Evolutionary conservation across 2,113 vertebrate species (phyloP), one percentile per base, ranked within the genome.

Genomic region (Erythrocercus mccallii): DNA sequence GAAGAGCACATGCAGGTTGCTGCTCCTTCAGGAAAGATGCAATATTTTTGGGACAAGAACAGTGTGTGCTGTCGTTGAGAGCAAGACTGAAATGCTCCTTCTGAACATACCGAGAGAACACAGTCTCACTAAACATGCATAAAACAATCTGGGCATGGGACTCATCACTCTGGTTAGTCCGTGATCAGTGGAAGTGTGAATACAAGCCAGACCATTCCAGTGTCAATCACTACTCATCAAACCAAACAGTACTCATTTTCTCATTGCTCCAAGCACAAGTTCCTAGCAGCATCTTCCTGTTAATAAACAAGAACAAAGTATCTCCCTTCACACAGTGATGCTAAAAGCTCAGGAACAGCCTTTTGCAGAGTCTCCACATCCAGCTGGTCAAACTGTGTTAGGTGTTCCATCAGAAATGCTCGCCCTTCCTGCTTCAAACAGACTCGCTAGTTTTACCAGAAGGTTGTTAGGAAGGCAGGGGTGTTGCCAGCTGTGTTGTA

Each of bases 341-440:
- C n/a, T 6, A 51, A 60, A 22, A 51, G 44, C 37, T 19, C 9
- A 23, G 66, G n/a, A 73, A 19, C 9, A 35, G 42, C 38, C 33
- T 68, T 62, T 62, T 28, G 23, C 6, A 0, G 35, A 0, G 35
- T 8, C 37, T 73, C 58, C 2, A 1, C 19, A 58, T 8, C 47
- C 78, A 86, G 56, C 65, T 80, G 68, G 5, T 30, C 85, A 81
- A 81, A 65, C 62, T 7, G 4, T 12, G 47, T 15, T 28, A 5
- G 6, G 4, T 18, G 6, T 12, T 25, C 27, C 14, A 11, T 25
- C 9, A 76, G 30, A 79, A 84, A 33, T 8, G 3, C 8, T 81
- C 20, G 23, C 58, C 51, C 47, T n/a, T 44, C 51, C 73, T 60
- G 51, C 30, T 81, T 27, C 1, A 3, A 86, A 38, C 17, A 5